Percentiles rank a stretch among this genome's conserved stretches.
phyloP scores from a whole-genome alignment of 2,888 invertebrate genomes.

The Acrocyrtus sp. region DNA sequence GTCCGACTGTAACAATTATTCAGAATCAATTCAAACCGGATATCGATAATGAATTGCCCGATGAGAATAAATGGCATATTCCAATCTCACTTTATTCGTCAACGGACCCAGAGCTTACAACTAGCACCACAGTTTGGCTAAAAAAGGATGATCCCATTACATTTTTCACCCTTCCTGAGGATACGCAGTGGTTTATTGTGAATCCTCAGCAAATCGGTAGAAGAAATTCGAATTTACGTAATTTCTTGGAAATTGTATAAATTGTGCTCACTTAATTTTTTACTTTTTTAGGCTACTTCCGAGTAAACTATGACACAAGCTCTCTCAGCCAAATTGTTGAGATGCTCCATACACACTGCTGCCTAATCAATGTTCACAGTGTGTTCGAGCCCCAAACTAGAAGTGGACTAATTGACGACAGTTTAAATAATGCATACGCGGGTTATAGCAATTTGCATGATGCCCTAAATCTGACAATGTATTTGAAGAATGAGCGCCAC shows the following conservation, averaged over 20 bases:
- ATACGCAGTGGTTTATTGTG: conserved; percentile 39
- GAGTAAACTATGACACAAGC: conserved; percentile 48
- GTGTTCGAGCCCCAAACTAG: conserved; percentile 47
- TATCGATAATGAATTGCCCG: neutral
- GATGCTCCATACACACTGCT: conserved; percentile 34
- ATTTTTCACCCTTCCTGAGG: conserved; percentile 7
- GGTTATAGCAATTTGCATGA: conserved; percentile 31
- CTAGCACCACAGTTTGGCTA: conserved; percentile 21
- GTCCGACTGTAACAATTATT: neutral
- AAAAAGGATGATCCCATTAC: neutral
- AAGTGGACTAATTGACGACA: conserved; percentile 57
- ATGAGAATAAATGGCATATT: conserved; percentile 25
- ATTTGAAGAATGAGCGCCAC: conserved; percentile 50
- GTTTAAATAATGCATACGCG: conserved; percentile 49
- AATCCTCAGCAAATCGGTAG: conserved; percentile 55
- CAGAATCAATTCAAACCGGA: conserved; percentile 11
- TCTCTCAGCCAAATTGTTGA: conserved; percentile 39
- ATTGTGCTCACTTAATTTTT: neutral
- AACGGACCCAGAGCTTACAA: conserved; percentile 1
- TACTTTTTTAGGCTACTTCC: conserved; percentile 51
- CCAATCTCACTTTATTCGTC: conserved; percentile 20
- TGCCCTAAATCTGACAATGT: conserved; percentile 49
- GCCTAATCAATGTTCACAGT: too few relatives aligned
- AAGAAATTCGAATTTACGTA: neutral
- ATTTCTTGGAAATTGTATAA: neutral